Base-by-base conservation (phyloP, 2,113 vertebrate species). In the Mohoua ochrocephala region DNA sequence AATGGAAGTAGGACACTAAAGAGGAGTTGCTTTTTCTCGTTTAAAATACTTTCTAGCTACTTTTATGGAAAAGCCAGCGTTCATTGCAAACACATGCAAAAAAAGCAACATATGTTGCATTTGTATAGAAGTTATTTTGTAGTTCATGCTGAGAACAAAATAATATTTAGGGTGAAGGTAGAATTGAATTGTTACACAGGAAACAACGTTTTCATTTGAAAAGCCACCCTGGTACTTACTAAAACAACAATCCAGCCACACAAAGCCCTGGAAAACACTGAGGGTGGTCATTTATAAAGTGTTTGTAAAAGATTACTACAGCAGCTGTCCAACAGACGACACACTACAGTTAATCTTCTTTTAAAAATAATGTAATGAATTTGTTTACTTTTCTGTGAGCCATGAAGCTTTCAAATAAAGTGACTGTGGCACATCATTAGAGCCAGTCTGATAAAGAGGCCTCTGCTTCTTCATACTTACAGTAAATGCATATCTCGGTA, bases 341-440 rank as follows among this genome's bases (percentile, higher is more conserved):
- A 97, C 76, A 75, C 81, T 87, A 85, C n/a, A 83, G 92, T 97
- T 97, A 97, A 97, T 97, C 95, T 96, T 93, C 94, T 87, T 94
- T 95, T 80, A 70, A 94, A 94, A 97, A 96, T 92, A 96, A 95
- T 78, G 91, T 81, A 97, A 95, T 91, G 92, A 94, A 97, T 93
- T 94, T 97, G 96, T 97, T 97, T 97, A 93, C 91, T 97, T 97
- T 96, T 96, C 87, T 78, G 75, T 49, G 77, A 95, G 83, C 92
- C 84, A 89, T 31, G 91, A 89, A 95, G 89, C 95, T 93, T 97
- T 97, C 93, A 96, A 97, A 96, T 97, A 95, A 95, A 97, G 91
- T 44, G 88, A 89, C 94, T 76, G 89, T 45, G 74, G 85, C 96
- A 94, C 88, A 94, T 95, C 96, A 95, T 91, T 96, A 96, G 71